Base-by-base conservation (phyloP, 2,888 invertebrate species). In the Cybosia mesomella region DNA sequence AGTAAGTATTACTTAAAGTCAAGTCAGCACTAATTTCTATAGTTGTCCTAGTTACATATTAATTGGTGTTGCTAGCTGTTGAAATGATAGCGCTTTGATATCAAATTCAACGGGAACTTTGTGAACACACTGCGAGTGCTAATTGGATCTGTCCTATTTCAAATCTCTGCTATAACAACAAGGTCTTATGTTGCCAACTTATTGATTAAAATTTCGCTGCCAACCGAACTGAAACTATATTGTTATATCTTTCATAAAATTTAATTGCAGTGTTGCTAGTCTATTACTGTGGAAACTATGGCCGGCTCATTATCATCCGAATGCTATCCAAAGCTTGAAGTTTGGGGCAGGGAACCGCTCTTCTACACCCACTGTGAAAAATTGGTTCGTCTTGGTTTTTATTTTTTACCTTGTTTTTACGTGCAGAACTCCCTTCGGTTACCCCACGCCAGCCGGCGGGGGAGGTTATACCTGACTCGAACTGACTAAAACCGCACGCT, bases 1-100 rank as follows among this genome's bases (percentile, higher is more conserved):
- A n/a, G n/a, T n/a, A n/a, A n/a, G n/a, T n/a, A n/a, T n/a, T n/a
- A n/a, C n/a, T n/a, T n/a, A n/a, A n/a, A n/a, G n/a, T n/a, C 49
- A 49, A 49, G n/a, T n/a, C 49, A n/a, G 8, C 7, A 49, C 49
- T n/a, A 49, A n/a, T 49, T 9, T n/a, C n/a, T 36, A 34, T 58
- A 36, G 11, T 36, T 21, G 58, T 34, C 21, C 59, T 9, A 59
- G 59, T 59, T 59, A 36, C 59, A 36, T 59, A 59, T 22, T 36
- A 59, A 36, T 59, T 49, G 9, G 55, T 55, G 22, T 59, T 59
- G 21, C 22, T 4, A 36, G 22, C 36, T 15, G n/a, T 3, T 22
- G 21, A 36, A 59, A 36, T 36, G 9, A 22, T 39, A 49, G 18
- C 15, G 24, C 39, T 59, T 39, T 22, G 8, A 36, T 9, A 59